Percentiles rank a stretch among this genome's conserved stretches.
phyloP scores from a whole-genome alignment of 2,113 vertebrate genomes.

The Capreolus pygargus region DNA sequence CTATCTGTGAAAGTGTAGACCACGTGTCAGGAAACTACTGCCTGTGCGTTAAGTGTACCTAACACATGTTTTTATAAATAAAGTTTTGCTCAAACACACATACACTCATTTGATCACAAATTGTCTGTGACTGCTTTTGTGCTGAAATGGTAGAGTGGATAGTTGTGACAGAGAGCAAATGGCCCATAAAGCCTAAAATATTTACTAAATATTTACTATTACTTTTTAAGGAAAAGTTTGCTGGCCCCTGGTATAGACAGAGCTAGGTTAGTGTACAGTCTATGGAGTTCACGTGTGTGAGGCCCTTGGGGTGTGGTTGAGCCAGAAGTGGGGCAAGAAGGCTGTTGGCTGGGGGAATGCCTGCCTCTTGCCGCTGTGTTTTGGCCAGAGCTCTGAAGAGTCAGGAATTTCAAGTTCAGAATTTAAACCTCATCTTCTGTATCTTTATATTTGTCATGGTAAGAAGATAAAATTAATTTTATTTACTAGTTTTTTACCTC shows the following conservation, averaged over 20 bases:
- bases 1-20: not conserved
- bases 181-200: not conserved
- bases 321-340: not conserved
- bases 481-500: not conserved
- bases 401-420: constrained; percentile 6
- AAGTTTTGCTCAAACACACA: constrained; percentile 25
- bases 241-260: not conserved
- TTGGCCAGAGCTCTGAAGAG: not conserved
- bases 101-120: not conserved
- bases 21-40: not conserved
- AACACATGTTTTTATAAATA: not conserved
- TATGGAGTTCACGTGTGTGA: not conserved
- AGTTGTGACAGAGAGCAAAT: not conserved
- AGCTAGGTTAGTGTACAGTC: not conserved
- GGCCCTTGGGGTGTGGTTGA: not conserved
- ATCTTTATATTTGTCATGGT: not conserved
- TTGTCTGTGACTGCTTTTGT: not conserved
- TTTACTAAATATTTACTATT: not conserved
- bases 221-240: not conserved
- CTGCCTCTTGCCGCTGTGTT: not conserved
- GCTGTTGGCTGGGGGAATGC: not conserved
- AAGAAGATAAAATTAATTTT: not conserved
- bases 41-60: not conserved
- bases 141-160: constrained; percentile 6
- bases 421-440: not conserved